Conservation (phyloP, 2,797 vertebrate species). For the Cyclopterus lumpus region DNA sequence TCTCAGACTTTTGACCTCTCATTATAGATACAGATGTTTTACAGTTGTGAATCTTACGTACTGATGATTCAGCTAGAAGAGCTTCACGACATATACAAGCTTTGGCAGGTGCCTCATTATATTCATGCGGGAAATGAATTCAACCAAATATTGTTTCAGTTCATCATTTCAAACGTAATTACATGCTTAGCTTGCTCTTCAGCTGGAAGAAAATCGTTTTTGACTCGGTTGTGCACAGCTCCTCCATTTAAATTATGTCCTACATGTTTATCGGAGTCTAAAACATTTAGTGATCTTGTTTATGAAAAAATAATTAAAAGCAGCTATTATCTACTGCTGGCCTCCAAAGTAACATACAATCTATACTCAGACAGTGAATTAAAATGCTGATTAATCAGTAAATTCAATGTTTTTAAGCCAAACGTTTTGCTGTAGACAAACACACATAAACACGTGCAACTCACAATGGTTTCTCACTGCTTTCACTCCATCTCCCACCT, state of each 20-base stretch:
- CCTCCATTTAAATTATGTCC: background rate
- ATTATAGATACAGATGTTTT: background rate
- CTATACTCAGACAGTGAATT: background rate
- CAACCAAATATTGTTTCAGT: conserved; percentile 14
- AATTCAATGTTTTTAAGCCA: conserved; percentile 16
- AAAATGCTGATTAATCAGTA: conserved; percentile 29
- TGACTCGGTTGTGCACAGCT: background rate
- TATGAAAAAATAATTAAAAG: background rate
- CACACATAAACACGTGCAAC: conserved; percentile 9
- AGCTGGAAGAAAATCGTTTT: background rate
- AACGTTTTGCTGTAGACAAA: conserved; percentile 29
- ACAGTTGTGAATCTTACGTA: conserved; percentile 7
- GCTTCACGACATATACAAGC: background rate
- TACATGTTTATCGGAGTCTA: background rate
- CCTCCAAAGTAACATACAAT: background rate
- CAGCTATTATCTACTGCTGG: background rate
- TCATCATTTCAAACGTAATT: conserved; percentile 21
- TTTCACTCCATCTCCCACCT: conserved; percentile 32
- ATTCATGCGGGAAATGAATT: conserved; percentile 11
- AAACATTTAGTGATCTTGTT: background rate
- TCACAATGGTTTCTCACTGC: conserved; percentile 30
- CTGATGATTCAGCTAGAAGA: conserved; percentile 22
- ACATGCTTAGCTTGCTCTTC: background rate
- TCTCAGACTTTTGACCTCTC: conserved; percentile 18
- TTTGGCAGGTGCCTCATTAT: background rate